Percentiles rank a stretch among this genome's conserved stretches.
phyloP scores from a whole-genome alignment of 2,113 vertebrate species.

The Larimichthys crocea region DNA sequence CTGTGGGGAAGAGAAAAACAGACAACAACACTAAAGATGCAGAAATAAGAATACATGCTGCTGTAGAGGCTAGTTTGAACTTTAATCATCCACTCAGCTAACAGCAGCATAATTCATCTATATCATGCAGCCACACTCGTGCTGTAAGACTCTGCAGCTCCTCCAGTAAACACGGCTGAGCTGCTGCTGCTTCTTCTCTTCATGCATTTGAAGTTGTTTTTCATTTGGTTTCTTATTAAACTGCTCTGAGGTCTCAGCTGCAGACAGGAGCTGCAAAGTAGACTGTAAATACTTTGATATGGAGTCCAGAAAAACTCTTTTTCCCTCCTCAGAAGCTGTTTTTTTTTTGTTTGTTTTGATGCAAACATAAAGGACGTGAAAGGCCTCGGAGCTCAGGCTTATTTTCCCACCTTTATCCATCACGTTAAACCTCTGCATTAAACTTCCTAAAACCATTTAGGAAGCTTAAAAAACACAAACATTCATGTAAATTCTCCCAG shows the following conservation, averaged over 20 bases:
- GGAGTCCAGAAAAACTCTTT: not conserved
- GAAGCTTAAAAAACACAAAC: not conserved
- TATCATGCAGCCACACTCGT: not conserved
- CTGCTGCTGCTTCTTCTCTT: not conserved
- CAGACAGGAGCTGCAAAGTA: slow-evolving; percentile 21
- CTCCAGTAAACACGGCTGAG: not conserved
- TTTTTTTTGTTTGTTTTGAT: not conserved
- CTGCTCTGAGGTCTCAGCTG: slow-evolving; percentile 18
- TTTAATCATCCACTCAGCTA: not conserved
- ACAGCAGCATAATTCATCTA: not conserved
- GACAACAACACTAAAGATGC: too few relatives aligned
- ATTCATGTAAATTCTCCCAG: not conserved
- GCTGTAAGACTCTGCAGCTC: slow-evolving; percentile 2
- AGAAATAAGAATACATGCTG: too few relatives aligned
- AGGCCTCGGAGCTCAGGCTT: not conserved
- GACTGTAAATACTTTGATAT: slow-evolving; percentile 42
- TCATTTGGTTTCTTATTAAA: slow-evolving; percentile 38
- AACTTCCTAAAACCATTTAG: not conserved
- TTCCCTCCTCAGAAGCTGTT: not conserved
- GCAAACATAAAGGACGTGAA: not conserved
- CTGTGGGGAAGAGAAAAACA: not conserved
- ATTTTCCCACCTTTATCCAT: too few relatives aligned
- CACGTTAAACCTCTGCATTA: too few relatives aligned
- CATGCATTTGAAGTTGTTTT: slow-evolving; percentile 49
- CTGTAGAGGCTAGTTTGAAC: not conserved